Conservation (phyloP, 2,113 vertebrate species). For the Desmodus rotundus region DNA sequence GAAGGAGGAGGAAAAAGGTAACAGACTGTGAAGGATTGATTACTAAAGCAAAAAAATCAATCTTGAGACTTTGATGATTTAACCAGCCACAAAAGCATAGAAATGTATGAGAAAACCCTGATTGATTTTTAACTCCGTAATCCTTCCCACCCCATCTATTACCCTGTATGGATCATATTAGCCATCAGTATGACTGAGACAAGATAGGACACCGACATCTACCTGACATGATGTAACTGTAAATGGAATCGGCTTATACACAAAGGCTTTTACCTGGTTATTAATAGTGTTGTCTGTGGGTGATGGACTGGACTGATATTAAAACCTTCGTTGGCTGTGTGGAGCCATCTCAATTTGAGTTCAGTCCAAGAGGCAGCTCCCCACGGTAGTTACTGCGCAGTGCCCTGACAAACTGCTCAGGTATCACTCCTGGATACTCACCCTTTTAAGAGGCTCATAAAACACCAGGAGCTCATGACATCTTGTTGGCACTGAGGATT, state of each 20-base stretch:
- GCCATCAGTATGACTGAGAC: slow-evolving; percentile 79
- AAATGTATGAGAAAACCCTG: slow-evolving; percentile 80
- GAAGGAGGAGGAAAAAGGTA: slow-evolving; percentile 23
- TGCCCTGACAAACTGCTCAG: slow-evolving; percentile 67
- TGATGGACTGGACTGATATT: slow-evolving; percentile 75
- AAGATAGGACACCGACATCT: slow-evolving; percentile 78
- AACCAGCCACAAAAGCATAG: slow-evolving; percentile 80
- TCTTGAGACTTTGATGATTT: slow-evolving; percentile 80
- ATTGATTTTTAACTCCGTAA: slow-evolving; percentile 83
- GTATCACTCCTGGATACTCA: slow-evolving; percentile 64
- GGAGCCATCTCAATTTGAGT: slow-evolving; percentile 76
- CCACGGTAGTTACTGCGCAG: slow-evolving; percentile 60
- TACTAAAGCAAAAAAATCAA: slow-evolving; percentile 78
- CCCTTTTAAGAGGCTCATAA: slow-evolving; percentile 68
- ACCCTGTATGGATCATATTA: slow-evolving; percentile 81
- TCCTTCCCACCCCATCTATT: slow-evolving; percentile 81
- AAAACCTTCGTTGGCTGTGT: slow-evolving; percentile 59
- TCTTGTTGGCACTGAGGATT: slow-evolving; percentile 57
- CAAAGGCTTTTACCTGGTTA: slow-evolving; percentile 82
- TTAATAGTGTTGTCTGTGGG: slow-evolving; percentile 80
- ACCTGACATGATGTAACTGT: slow-evolving; percentile 79
- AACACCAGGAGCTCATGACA: slow-evolving; percentile 39
- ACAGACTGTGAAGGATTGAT: slow-evolving; percentile 76
- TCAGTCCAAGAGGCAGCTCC: slow-evolving; percentile 75
- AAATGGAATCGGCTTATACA: slow-evolving; percentile 81